These are phyloP conservation scores for Caenorhabditis tropicalis DNA, from an alignment of 1,140 invertebrate species.

Conservation along the genomic window DNA sequence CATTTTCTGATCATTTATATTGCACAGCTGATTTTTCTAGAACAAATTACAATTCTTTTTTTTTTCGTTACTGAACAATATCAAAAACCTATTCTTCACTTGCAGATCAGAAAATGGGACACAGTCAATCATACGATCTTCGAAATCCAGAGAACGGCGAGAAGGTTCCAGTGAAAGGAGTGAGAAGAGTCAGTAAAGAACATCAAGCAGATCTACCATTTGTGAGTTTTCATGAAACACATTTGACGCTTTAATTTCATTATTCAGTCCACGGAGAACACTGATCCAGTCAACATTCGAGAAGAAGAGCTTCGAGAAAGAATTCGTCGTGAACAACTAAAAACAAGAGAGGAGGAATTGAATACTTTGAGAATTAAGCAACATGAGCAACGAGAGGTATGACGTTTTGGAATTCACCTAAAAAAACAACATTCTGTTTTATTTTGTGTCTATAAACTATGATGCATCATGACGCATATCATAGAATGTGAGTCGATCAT, in stretches of 20 bases:
- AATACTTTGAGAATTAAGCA: not conserved
- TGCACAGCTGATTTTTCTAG: too few species aligned
- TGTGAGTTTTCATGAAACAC: not conserved
- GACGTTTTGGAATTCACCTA: not conserved
- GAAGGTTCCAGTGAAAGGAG: not conserved
- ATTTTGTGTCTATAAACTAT: not conserved
- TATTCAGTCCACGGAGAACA: not conserved
- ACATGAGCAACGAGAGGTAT: not conserved
- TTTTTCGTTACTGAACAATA: too few species aligned
- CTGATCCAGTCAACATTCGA: not conserved
- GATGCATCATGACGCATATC: not conserved
- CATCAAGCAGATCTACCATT: not conserved
- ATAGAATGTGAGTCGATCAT: not conserved
- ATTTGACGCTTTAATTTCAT: not conserved
- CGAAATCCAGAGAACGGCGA: not conserved
- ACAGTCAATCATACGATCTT: conserved; percentile 26
- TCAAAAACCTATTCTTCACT: too few species aligned
- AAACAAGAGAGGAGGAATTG: not conserved
- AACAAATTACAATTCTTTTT: too few species aligned
- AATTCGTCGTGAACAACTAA: not conserved
- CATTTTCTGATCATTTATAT: not conserved
- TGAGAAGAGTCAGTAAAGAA: not conserved
- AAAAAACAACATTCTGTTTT: not conserved
- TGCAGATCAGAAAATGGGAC: not conserved
- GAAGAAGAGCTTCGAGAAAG: not conserved